Percentiles rank a stretch among this genome's conserved stretches.
Evolutionary conservation across 2,797 vertebrate genomes (phyloP).

Genomic region (Eremophila alpestris): DNA sequence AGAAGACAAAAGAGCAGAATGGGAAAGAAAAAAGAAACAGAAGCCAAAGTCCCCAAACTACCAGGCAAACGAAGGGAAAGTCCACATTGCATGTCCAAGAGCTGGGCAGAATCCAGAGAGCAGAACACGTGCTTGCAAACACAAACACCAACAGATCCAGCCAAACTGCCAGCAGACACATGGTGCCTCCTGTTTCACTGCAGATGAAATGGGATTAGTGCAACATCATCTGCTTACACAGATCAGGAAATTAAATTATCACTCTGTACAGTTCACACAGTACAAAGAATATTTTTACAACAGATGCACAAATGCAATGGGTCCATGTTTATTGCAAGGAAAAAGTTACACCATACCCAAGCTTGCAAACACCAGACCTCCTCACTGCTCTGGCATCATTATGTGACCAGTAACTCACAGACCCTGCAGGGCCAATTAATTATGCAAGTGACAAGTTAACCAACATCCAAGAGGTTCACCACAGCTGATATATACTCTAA

Average conservation of each 20-base stretch:
- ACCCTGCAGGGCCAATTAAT: background rate
- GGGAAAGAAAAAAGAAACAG: background rate
- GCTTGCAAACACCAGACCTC: background rate
- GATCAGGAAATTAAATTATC: background rate
- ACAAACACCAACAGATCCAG: background rate
- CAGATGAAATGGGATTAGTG: background rate
- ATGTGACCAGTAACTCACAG: background rate
- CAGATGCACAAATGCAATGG: background rate
- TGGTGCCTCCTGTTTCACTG: background rate
- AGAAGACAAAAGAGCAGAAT: background rate
- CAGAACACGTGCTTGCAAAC: fast-evolving
- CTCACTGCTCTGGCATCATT: background rate
- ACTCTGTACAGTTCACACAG: fast-evolving
- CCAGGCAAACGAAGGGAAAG: background rate
- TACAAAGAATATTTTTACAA: background rate
- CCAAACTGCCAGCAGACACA: background rate
- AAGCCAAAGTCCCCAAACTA: background rate
- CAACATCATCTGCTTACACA: background rate
- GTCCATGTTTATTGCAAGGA: background rate
- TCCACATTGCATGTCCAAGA: background rate
- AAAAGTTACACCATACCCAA: background rate
- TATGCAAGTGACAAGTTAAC: background rate
- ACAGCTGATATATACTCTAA: background rate
- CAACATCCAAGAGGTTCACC: background rate
- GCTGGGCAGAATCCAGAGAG: background rate